Evolutionary conservation across 2,888 invertebrate species (phyloP), one percentile per base, ranked within the genome.

Genomic region (Lithophane leautieri): DNA sequence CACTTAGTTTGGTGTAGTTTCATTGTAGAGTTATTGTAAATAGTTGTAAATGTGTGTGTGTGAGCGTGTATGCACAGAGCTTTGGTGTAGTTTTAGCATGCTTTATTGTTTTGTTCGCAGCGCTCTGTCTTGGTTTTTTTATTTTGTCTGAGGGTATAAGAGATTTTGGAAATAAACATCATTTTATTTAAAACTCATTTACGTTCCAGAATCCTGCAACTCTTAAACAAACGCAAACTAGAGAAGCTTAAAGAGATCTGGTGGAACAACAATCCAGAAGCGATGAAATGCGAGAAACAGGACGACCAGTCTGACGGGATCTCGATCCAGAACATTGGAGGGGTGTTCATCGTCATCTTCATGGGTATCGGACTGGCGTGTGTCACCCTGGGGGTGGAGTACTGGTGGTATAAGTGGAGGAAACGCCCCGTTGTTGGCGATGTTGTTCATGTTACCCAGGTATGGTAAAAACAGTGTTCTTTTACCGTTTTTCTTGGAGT

Each of bases 221-320:
- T 99, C 54, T 96, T 99, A n/a, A 99, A 99, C 94, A 98, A 98
- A 89, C 97, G 99, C 0, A 98, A 98, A 91, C 94, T 99, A 86
- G 99, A 99, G 94, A 98, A 98, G 87, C 95, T 99, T 25, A 99
- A 99, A 94, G 99, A 99, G 90, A 98, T 97, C 88, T 99, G 99
- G 99, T 99, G 99, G 99, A 98, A 97, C 88, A 98, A 98, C 82
- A 99, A 99, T 90, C 98, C 98, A 0, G 97, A 97, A 12, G 97
- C 97, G 54, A 97, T 97, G 88, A 97, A 97, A 80, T 99, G 99
- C 89, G 98, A 98, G 88, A 98, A 98, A 86, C 98, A 98, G 73
- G 98, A 99, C 90, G 98, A 99, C 91, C 99, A 99, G 91, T 98
- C 98, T 6, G 99, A 99, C 91, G 99, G 99, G 68, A 99, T 99